Conservation (phyloP, 1,140 invertebrate species). For the Pteromalus puparum region DNA sequence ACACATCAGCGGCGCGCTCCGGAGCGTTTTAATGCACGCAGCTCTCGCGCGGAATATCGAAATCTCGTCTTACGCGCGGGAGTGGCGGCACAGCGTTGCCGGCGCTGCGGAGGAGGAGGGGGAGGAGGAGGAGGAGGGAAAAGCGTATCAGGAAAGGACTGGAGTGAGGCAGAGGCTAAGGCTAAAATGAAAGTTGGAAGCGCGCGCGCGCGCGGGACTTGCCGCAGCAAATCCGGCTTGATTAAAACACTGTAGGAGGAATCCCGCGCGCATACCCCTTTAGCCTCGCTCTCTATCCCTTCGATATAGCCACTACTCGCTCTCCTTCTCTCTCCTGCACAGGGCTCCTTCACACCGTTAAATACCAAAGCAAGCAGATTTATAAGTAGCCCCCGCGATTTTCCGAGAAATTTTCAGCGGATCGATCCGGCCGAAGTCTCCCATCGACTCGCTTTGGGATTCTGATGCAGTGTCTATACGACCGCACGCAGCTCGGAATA, state of each 20-base stretch:
- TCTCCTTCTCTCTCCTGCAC: slow-evolving; percentile 45
- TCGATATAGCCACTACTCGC: slow-evolving; percentile 35
- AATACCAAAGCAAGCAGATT: slow-evolving; percentile 50
- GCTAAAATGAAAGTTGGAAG: slow-evolving; percentile 75
- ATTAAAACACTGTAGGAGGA: slow-evolving; percentile 73
- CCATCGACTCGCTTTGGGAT: too few species aligned
- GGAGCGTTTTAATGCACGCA: slow-evolving; percentile 44
- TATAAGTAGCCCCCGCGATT: slow-evolving; percentile 40
- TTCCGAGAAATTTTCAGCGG: background rate
- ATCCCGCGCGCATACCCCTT: slow-evolving; percentile 67
- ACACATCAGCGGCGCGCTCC: slow-evolving; percentile 26
- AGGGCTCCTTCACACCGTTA: slow-evolving; percentile 55
- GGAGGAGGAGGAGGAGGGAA: slow-evolving; percentile 45
- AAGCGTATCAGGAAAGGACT: slow-evolving; percentile 58
- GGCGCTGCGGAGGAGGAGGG: too few species aligned
- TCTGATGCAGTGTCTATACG: too few species aligned
- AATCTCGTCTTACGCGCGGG: slow-evolving; percentile 50
- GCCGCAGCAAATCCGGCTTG: slow-evolving; percentile 76
- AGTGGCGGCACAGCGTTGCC: background rate
- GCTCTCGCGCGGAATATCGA: slow-evolving; percentile 51
- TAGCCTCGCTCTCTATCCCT: slow-evolving; percentile 53
- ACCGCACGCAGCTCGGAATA: background rate
- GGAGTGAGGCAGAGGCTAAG: slow-evolving; percentile 52
- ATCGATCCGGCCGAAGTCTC: background rate
- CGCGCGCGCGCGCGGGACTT: slow-evolving; percentile 66